Evolutionary conservation across 2,797 vertebrate species (phyloP).

Genomic region (Protosalanx chinensis): DNA sequence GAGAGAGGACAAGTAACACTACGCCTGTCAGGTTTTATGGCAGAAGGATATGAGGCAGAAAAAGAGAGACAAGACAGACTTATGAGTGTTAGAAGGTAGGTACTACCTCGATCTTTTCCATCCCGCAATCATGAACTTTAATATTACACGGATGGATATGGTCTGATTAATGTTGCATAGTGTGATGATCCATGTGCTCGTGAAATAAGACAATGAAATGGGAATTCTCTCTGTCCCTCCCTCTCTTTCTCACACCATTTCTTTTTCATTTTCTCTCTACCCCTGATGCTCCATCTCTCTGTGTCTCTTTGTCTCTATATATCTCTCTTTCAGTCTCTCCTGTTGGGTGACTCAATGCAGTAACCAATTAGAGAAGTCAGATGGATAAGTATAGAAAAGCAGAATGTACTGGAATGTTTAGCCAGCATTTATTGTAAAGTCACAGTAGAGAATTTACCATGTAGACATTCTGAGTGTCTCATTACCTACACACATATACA

Average conservation of each 20-base stretch:
- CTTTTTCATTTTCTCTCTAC: no score
- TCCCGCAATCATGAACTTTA: conserved; percentile 13
- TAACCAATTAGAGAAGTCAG: no score
- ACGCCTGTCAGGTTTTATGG: no score
- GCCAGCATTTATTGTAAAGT: neutral
- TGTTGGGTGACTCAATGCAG: neutral
- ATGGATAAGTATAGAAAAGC: neutral
- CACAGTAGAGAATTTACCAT: neutral
- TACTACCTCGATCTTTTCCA: neutral
- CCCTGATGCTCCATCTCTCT: neutral
- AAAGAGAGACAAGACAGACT: no score
- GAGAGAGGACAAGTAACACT: no score
- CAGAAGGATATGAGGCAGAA: no score
- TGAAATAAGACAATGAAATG: conserved; percentile 22
- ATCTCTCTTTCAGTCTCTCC: neutral
- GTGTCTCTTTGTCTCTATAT: neutral
- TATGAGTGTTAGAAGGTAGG: no score
- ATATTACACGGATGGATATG: conserved; percentile 15
- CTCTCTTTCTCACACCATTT: neutral
- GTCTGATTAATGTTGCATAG: conserved; percentile 27
- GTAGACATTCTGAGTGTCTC: neutral
- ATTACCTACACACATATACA: conserved; percentile 4
- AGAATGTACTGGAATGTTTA: neutral
- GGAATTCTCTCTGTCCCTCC: neutral
- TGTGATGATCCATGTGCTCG: conserved; percentile 14